Evolutionary conservation across 2,797 vertebrate species (phyloP), one percentile per base, ranked within the genome.

Genomic region (Limnodromus scolopaceus): DNA sequence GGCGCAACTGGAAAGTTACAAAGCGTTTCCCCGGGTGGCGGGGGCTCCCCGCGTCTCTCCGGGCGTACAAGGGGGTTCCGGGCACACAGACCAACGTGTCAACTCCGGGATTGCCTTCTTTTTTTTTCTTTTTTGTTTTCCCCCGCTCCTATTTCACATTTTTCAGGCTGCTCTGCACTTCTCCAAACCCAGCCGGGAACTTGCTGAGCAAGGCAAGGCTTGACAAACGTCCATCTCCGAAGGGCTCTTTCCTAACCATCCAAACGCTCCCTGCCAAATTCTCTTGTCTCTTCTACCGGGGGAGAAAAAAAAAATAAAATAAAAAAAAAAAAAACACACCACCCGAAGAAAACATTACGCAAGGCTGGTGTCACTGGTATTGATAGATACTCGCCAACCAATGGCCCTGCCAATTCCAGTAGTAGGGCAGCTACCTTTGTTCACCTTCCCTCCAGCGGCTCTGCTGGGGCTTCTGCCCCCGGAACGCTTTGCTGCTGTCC

Each of bases 311-410:
- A 20, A 45, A 22, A n/a, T n/a, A 46, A 46, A 46, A 46, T 11
- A 46, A 46, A 46, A 22, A 46, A 46, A 11, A 46, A 46, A 46
- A 94, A 90, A 95, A 96, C 93, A 91, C 95, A 95, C 81, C 79
- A 92, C 78, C 71, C n/a, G 68, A 38, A 88, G 91, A 96, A 87
- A 81, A 75, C 74, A 72, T 96, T 96, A 96, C 28, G 14, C 96
- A 97, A 96, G 80, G 74, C n/a, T 89, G 58, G 51, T 18, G 89
- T 82, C 71, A 49, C 68, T 86, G 48, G 78, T 78, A 85, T 66
- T 38, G 92, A 92, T 84, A 65, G 95, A 71, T 65, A 45, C 48
- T 41, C 12, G 30, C 66, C 77, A 90, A 76, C 64, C 58, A 15
- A 68, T 55, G 6, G 15, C 14, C 45, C 78, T 61, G 49, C 76